Base-by-base conservation (phyloP, 2,888 invertebrate species). In the Lithophane ornitopus region DNA sequence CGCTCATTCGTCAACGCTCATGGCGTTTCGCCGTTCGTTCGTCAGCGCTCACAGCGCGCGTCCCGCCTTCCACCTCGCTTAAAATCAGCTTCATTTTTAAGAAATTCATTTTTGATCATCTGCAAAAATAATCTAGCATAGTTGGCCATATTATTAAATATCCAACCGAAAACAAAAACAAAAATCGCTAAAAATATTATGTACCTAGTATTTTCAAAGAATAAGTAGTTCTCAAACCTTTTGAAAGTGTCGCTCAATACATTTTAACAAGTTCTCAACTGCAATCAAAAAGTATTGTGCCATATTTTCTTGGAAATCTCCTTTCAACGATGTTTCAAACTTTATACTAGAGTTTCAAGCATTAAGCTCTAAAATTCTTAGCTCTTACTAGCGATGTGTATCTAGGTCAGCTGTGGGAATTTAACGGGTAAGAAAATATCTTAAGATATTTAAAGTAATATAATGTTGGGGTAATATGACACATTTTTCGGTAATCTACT, bases 241-340 rank as follows among this genome's bases (percentile, higher is more conserved):
- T 22, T 63, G 26, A 28, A 54, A 46, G 28, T 34, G 2, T 74
- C 58, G n/a, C 22, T 70, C 67, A 74, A 59, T 49, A 56, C 49
- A 46, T 59, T 22, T 44, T 16, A 54, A 58, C 56, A 67, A 81
- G 22, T 81, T 65, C 7, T 22, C 26, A 76, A 68, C 76, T 65
- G 26, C 54, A 65, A 76, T 71, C 59, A 69, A 41, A 44, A 66
- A 56, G 41, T 61, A 81, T 76, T 66, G 56, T 34, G 34, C 46
- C 12, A 54, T 56, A 78, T 52, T 39, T 77, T 49, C 66, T 58
- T 62, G 14, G n/a, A 67, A 46, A 62, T 14, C 6, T 54, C 14
- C 16, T 63, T 68, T 28, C 59, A 59, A 74, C 22, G 46, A 58
- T 46, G 54, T 78, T 74, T 44, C 26, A n/a, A 62, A 70, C n/a